Evolutionary conservation across 2,888 invertebrate species (phyloP), one percentile per base, ranked within the genome.

Genomic region (Nysson spinosus): DNA sequence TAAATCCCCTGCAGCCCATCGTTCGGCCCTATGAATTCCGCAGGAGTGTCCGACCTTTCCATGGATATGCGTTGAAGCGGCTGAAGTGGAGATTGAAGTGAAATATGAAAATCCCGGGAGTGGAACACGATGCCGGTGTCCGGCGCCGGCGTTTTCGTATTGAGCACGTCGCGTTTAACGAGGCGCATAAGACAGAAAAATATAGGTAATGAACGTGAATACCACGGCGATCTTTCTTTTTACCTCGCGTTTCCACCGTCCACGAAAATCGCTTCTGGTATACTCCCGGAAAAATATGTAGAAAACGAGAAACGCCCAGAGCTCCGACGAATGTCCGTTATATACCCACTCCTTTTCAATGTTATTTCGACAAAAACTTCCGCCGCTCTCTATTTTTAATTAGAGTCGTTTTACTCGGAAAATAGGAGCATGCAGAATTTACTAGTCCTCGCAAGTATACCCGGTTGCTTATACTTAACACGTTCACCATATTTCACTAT

Each of bases 51-150:
- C 78, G 76, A 79, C 79, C 83, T 83, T 83, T 83, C 79, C 73
- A 66, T 69, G 64, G 63, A 71, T 69, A 72, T 75, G 75, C 79
- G 82, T 78, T 78, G 78, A 73, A n/a, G 72, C 80, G 70, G 79
- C 74, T 83, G 72, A 80, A 83, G 81, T 83, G 81, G 79, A 84
- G 83, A 83, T 84, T 83, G 78, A 79, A 82, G 83, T 82, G 81
- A 84, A 83, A 84, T 84, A 83, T 82, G 84, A 84, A 83, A 84
- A 84, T 83, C 76, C 73, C 63, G 71, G 50, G 35, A 62, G 44
- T 40, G 46, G 44, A 43, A 39, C 37, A 35, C 22, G 43, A 11
- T 28, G 47, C 26, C 54, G 44, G 24, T 40, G 47, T 40, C 56
- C 60, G 51, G 46, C 68, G 43, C 49, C 22, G 43, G 54, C 69